Evolutionary conservation across 2,113 vertebrate species (phyloP), one percentile per base, ranked within the genome.

Genomic region (Corythornis vintsioides): DNA sequence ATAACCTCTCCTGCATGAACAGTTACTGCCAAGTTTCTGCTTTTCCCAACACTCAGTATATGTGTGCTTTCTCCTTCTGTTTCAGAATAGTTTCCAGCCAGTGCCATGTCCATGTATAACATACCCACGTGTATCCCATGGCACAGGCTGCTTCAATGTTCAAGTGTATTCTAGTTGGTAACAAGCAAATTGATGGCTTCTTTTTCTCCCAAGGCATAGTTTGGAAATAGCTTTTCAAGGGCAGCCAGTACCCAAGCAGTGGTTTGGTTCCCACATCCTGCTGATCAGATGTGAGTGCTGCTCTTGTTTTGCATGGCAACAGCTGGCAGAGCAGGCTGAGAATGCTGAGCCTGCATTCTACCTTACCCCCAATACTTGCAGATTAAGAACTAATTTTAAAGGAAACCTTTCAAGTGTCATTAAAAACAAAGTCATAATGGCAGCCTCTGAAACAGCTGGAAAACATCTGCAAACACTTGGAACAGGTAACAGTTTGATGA

Each of bases 401-500:
- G 83, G 74, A 94, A 92, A 71, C 24, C 55, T 80, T 94, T 79
- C 64, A 91, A 91, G 48, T 77, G 71, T 93, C 13, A 3, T 76
- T 93, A 91, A 80, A 60, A 87, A 70, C 25, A 45, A 89, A 96
- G 82, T 86, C 78, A 76, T 89, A 94, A 85, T 69, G 64, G 70
- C 63, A 82, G 40, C 66, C 67, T 88, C 79, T 83, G 64, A 67
- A 3, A 20, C 78, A 90, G 87, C 92, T 96, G 94, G 86, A 79
- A 96, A 89, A 92, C 81, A 91, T 96, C 94, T 92, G 92, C 87
- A 91, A 90, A 85, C 86, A 87, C 71, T 94, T 94, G 75, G 38
- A 76, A 72, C 84, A 95, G 92, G 94, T 96, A 93, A 94, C 67
- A 83, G 78, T 79, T 88, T 92, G 92, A 94, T 90, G 90, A 91